phyloP scores from a whole-genome alignment of 2,797 vertebrate species.

The Prunella strophiata region DNA sequence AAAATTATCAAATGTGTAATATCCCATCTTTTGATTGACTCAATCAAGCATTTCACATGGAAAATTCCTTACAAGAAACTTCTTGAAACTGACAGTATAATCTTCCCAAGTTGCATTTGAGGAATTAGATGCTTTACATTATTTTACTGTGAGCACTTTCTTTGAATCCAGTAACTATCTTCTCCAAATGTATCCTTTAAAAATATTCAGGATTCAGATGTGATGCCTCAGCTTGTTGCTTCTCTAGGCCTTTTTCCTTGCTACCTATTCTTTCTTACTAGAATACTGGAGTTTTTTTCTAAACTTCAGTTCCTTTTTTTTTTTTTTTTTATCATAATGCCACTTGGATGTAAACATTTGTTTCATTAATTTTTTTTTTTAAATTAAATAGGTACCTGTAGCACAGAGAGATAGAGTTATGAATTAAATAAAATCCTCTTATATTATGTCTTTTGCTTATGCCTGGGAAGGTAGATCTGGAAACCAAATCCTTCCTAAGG shows the following conservation, averaged over 20 bases:
- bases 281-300: not conserved
- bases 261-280: not conserved
- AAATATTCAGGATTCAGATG: not conserved
- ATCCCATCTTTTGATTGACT: constrained; percentile 45
- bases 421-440: not conserved
- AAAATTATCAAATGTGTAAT: constrained; percentile 63
- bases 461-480: not conserved
- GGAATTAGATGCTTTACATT: constrained; percentile 21
- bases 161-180: not conserved
- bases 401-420: not conserved
- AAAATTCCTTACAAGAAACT: constrained; percentile 45
- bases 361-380: not conserved
- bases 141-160: not conserved
- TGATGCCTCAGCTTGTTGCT: not conserved
- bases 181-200: not conserved
- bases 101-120: not conserved
- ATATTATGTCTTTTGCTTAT: not conserved
- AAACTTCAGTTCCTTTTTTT: not conserved
- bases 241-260: not conserved
- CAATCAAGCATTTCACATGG: constrained; percentile 42
- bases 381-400: not conserved
- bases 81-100: not conserved
- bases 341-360: not conserved
- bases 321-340: not conserved
- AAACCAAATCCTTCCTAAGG: constrained; percentile 10